phyloP scores from a whole-genome alignment of 2,888 invertebrate species.

The Parnassius glacialis region DNA sequence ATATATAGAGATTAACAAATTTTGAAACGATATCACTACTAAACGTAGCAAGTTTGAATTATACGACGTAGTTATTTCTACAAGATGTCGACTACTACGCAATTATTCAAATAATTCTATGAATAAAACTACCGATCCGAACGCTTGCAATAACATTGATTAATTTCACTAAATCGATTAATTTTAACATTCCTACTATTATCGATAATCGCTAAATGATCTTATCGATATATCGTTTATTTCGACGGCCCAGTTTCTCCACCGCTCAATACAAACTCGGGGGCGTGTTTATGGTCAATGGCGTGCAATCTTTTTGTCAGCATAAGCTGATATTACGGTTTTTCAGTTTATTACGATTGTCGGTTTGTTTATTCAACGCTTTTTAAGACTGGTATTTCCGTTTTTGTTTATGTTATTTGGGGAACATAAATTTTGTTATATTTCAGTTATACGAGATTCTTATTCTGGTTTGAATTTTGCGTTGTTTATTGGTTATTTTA shows the following conservation, averaged over 20 bases:
- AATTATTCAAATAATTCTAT: too few species aligned
- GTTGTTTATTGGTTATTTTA: too few species aligned
- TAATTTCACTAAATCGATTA: neutral
- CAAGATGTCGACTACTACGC: too few species aligned
- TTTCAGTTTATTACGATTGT: constrained; percentile 13
- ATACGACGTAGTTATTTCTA: too few species aligned
- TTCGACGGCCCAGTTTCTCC: constrained; percentile 7
- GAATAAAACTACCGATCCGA: too few species aligned
- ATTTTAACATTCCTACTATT: neutral
- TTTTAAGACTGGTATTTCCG: constrained; percentile 4
- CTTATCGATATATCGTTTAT: constrained; percentile 6
- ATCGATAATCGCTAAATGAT: constrained; percentile 8
- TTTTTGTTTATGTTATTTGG: constrained; percentile 5
- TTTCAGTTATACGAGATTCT: neutral
- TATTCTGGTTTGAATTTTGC: too few species aligned
- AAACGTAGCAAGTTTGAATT: too few species aligned
- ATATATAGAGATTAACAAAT: too few species aligned
- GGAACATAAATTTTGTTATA: neutral
- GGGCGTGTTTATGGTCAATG: constrained; percentile 5
- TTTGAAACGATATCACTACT: too few species aligned
- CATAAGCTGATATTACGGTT: constrained; percentile 8
- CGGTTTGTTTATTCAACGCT: constrained; percentile 13
- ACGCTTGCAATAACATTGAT: neutral
- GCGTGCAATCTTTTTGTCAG: constrained; percentile 20
- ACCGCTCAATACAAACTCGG: neutral